Evolutionary conservation across 2,888 invertebrate species (phyloP).

Genomic region (Luffia ferchaultella): DNA sequence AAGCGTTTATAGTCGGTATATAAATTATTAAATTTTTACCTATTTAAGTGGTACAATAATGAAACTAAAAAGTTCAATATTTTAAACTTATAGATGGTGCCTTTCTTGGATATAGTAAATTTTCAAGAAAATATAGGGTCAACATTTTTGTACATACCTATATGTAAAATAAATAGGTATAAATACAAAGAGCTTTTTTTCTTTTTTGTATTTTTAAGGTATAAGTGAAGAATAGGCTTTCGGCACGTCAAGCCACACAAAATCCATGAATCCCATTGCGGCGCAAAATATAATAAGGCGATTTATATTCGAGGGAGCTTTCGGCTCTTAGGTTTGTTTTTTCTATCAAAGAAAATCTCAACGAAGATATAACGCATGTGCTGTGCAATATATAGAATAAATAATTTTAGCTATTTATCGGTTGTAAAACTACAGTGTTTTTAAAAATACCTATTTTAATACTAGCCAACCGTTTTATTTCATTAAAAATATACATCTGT

Average conservation of each 20-base stretch:
- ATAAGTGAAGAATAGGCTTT: background rate
- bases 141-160: constrained; percentile 9
- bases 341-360: constrained; percentile 49
- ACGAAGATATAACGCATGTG: constrained; percentile 24
- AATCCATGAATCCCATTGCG: constrained; percentile 63
- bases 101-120: constrained; percentile 1
- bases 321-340: constrained; percentile 33
- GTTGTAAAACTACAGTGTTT: no score
- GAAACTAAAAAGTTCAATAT: no score
- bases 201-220: background rate
- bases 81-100: no score
- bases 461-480: no score
- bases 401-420: no score
- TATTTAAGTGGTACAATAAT: no score
- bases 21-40: background rate
- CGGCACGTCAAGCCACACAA: constrained; percentile 40
- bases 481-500: no score
- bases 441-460: no score
- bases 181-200: background rate
- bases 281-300: constrained; percentile 64
- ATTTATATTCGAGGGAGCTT: constrained; percentile 58
- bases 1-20: no score
- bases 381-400: no score
- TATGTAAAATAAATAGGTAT: constrained; percentile 18
- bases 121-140: background rate